Evolutionary conservation across 2,113 vertebrate species (phyloP), one percentile per base, ranked within the genome.

Genomic region (Stomatorhinus ivindoensis): DNA sequence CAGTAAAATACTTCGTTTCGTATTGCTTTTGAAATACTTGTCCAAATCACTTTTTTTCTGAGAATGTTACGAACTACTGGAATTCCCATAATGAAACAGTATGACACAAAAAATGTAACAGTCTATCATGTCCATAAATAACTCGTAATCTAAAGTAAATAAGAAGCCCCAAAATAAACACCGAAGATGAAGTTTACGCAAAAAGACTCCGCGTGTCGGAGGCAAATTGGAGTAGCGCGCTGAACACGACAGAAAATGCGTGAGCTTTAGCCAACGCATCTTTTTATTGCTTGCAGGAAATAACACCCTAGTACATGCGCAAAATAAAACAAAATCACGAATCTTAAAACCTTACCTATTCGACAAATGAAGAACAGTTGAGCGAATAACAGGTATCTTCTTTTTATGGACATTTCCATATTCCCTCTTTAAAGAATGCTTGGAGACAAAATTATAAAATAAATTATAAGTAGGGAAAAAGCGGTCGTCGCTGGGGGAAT

Each of bases 361-460:
- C 94, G 92, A 93, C 94, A 96, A 88, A 97, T 76, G 86, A 95
- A 93, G 90, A 96, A 90, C 82, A 97, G 94, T 93, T 95, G 96
- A 39, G 96, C 87, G 90, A 95, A 94, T 51, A 95, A 94, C 53
- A 97, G 94, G 91, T 92, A 91, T 92, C 92, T 93, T 93, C 93
- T 94, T 24, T 90, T 93, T 92, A 91, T 89, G 17, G 86, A 91
- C 94, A 96, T 95, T 93, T 97, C 96, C 96, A 96, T 96, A 92
- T 92, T 91, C 89, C 88, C 91, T 51, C 51, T 85, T 17, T 21
- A 87, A 89, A 90, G 50, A 83, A 87, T 88, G 86, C 73, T 44
- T 50, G 21, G 19, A 87, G 27, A 35, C 88, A 73, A 92, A 69
- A 69, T 69, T 86, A 91, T 61, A 65, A 86, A 24, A 90, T 58